Evolutionary conservation across 2,797 vertebrate species (phyloP).

Genomic region (Xerus rutilus): DNA sequence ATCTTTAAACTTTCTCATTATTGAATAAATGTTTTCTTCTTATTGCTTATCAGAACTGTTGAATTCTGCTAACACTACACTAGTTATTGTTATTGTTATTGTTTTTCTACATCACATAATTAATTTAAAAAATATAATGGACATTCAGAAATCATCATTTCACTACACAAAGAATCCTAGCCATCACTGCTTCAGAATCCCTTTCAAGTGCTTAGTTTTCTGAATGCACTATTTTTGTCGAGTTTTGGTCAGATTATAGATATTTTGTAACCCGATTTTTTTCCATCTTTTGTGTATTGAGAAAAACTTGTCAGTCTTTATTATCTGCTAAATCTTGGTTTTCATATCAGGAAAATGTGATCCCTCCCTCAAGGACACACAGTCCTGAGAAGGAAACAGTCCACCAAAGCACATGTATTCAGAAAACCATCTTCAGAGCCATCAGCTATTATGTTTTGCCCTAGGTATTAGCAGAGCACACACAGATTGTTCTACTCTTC

Average conservation of each 20-base stretch:
- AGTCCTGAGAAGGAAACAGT: background rate
- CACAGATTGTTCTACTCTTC: background rate
- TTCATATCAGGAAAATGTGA: background rate
- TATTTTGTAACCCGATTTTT: background rate
- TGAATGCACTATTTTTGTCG: background rate
- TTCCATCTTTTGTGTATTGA: background rate
- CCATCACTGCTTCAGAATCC: background rate
- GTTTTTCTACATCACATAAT: background rate
- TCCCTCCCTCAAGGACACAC: background rate
- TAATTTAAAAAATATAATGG: background rate
- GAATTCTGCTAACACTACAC: background rate
- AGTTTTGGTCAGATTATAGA: background rate
- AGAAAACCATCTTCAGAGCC: background rate
- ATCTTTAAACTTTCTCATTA: constrained; percentile 19
- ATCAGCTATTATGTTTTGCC: background rate
- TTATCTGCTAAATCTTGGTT: background rate
- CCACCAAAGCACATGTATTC: background rate
- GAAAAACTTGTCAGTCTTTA: background rate
- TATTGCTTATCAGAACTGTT: background rate
- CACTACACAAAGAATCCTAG: background rate
- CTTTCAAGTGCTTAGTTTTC: background rate
- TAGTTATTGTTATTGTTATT: background rate
- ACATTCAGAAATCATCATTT: constrained; percentile 4
- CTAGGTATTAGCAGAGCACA: background rate
- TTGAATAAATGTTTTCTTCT: constrained; percentile 19